Percentiles rank a stretch among this genome's conserved stretches.
Conservation (phyloP, 53 echinoderm and acorn worm genomes). For the Antedon mediterranea region DNA sequence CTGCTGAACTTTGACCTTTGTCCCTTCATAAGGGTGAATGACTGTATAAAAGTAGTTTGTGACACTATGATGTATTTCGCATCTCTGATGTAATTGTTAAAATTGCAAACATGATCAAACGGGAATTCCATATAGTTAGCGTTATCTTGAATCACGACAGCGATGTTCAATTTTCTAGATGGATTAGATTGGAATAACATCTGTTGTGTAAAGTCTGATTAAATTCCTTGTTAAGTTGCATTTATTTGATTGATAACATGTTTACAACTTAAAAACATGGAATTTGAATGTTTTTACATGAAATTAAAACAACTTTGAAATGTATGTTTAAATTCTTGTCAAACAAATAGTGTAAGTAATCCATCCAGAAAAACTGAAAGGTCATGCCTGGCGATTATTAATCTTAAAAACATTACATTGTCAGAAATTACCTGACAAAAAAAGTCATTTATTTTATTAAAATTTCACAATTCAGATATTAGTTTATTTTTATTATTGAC, state of each 20-base stretch:
- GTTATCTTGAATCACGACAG: neutral
- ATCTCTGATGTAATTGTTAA: neutral
- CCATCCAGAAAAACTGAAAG: too few species aligned
- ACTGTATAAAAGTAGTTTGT: neutral
- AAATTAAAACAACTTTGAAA: neutral
- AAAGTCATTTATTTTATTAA: too few species aligned
- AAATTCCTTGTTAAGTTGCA: neutral
- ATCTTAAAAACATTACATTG: too few species aligned
- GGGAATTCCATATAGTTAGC: neutral
- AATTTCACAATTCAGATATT: too few species aligned
- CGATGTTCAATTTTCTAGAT: neutral
- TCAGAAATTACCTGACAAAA: too few species aligned
- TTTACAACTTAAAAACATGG: neutral
- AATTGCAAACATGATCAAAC: neutral
- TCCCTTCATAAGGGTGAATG: neutral
- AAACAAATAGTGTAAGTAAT: too few species aligned
- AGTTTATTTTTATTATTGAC: too few species aligned
- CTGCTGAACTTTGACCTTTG: slow-evolving; percentile 46
- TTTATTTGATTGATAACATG: neutral
- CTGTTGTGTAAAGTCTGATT: neutral
- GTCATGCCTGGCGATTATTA: too few species aligned
- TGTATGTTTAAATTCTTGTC: too few species aligned
- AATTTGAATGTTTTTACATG: neutral
- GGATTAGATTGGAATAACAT: neutral
- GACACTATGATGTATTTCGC: neutral